Evolutionary conservation across 1,140 invertebrate species (phyloP).

Genomic region (Lasioglossum albipes): DNA sequence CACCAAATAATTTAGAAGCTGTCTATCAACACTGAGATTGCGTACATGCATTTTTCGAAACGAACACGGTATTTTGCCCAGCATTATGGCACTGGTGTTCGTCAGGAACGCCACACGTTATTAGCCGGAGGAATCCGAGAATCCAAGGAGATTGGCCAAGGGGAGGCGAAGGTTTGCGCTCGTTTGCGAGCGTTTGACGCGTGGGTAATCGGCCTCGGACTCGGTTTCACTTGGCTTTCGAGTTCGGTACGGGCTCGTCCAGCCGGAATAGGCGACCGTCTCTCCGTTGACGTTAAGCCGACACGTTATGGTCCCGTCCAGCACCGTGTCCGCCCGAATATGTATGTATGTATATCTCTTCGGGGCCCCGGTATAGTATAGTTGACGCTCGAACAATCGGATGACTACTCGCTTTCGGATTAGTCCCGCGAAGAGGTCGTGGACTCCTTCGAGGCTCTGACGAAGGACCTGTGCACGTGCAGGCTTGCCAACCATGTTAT

Average conservation of each 20-base stretch:
- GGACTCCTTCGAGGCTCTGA: not conserved
- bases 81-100: no score
- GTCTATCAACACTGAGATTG: no score
- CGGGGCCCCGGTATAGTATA: conserved; percentile 10
- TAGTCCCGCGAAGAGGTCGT: conserved; percentile 25
- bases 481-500: no score
- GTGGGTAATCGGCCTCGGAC: conserved; percentile 8
- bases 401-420: conserved; percentile 40
- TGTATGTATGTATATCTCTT: conserved; percentile 19
- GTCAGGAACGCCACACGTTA: no score
- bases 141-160: no score
- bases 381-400: conserved; percentile 41
- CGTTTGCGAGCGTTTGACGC: not conserved
- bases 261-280: conserved; percentile 55
- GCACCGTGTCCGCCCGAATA: conserved; percentile 44
- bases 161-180: not conserved
- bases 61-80: no score
- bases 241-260: not conserved
- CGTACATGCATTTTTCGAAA: no score
- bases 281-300: conserved; percentile 67
- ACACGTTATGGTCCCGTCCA: conserved; percentile 59
- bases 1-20: no score
- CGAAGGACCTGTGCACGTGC: no score
- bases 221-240: no score
- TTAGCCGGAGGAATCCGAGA: no score